phyloP scores from a whole-genome alignment of 2,113 vertebrate genomes.

The Dromiciops gliroides region DNA sequence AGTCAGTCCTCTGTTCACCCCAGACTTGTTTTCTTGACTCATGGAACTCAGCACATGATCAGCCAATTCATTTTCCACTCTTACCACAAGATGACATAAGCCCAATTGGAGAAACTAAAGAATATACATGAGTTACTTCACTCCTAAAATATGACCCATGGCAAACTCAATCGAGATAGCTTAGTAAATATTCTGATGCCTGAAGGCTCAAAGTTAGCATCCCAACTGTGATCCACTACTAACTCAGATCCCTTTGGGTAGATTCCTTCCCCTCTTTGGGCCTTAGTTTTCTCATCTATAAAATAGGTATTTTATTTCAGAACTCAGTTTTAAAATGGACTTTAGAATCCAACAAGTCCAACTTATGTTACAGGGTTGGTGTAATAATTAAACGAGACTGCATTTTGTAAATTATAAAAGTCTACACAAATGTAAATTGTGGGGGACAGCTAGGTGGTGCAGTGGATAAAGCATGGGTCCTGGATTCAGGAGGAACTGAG shows the following conservation, averaged over 20 bases:
- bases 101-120: background rate
- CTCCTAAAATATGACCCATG: background rate
- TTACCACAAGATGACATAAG: background rate
- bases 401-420: background rate
- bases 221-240: background rate
- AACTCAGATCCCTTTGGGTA: background rate
- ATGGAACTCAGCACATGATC: background rate
- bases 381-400: background rate
- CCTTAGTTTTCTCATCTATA: background rate
- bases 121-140: background rate
- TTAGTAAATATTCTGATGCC: background rate
- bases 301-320: background rate
- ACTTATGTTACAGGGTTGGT: background rate
- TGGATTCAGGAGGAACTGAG: too few relatives aligned
- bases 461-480: too few relatives aligned
- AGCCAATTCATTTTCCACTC: background rate
- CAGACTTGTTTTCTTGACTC: background rate
- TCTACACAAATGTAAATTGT: background rate
- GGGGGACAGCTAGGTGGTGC: too few relatives aligned
- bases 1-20: background rate
- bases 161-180: background rate
- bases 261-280: background rate
- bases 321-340: background rate
- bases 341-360: background rate
- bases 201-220: background rate